Percentiles rank a stretch among this genome's conserved stretches.
Evolutionary conservation across 2,888 invertebrate species (phyloP).

Genomic region (Unio delphinus): DNA sequence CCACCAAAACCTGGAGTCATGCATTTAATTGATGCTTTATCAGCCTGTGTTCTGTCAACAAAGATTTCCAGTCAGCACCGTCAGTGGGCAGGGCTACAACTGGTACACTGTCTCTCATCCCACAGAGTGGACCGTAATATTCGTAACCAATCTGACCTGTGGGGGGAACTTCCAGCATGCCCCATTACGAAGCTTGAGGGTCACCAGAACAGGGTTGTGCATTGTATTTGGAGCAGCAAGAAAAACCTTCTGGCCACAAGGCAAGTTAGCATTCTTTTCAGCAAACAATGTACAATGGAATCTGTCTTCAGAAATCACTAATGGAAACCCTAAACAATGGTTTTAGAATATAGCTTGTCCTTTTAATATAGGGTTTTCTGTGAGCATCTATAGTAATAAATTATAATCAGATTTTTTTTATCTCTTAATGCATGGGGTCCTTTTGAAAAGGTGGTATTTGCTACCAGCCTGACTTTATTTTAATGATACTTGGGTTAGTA

Average conservation of each 20-base stretch:
- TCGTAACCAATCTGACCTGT: constrained; percentile 73
- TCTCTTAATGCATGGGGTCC: too few relatives aligned
- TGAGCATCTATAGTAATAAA: too few relatives aligned
- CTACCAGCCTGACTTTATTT: too few relatives aligned
- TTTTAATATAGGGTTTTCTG: too few relatives aligned
- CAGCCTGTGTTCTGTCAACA: constrained; percentile 77
- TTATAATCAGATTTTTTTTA: too few relatives aligned
- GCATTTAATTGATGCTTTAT: constrained; percentile 77
- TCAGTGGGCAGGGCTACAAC: constrained; percentile 78
- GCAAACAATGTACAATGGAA: too few relatives aligned
- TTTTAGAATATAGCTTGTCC: too few relatives aligned
- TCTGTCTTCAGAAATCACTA: too few relatives aligned
- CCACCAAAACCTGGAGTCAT: constrained; percentile 49
- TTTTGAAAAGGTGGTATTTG: too few relatives aligned
- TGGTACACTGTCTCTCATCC: constrained; percentile 68
- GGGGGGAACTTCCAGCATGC: constrained; percentile 71
- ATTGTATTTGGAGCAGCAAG: constrained; percentile 73
- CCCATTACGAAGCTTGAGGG: constrained; percentile 73
- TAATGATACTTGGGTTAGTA: too few relatives aligned
- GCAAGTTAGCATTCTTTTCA: constrained; percentile 49
- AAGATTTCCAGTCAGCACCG: constrained; percentile 74
- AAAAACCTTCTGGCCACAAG: constrained; percentile 75
- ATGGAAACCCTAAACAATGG: too few relatives aligned
- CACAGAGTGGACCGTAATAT: constrained; percentile 12
- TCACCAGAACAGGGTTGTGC: constrained; percentile 75